These are phyloP conservation scores for Eutrigla gurnardus DNA, from an alignment of 2,797 vertebrate genomes.

Conservation along the genomic window DNA sequence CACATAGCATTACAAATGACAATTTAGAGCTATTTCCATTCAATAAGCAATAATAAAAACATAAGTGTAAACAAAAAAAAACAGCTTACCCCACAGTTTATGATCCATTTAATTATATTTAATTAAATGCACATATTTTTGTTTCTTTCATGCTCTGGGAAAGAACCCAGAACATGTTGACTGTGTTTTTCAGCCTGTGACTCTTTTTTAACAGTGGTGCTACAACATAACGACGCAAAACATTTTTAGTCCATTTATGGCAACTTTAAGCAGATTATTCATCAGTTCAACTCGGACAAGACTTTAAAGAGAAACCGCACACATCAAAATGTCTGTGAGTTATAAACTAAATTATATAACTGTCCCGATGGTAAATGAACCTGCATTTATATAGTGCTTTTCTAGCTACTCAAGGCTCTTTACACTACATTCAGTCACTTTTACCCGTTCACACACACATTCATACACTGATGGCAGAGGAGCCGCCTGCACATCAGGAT, in stretches of 20 bases:
- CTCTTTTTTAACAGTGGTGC: neutral
- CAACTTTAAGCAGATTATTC: neutral
- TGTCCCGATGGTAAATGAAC: too few relatives aligned
- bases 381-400: too few relatives aligned
- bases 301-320: too few relatives aligned
- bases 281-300: too few relatives aligned
- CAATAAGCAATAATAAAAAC: neutral
- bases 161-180: neutral
- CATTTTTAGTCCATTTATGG: neutral
- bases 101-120: neutral
- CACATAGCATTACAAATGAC: slow-evolving; percentile 1
- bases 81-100: neutral
- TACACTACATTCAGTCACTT: too few relatives aligned
- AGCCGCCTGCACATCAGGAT: too few relatives aligned
- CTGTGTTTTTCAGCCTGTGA: neutral
- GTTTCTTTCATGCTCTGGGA: neutral
- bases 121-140: neutral
- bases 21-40: slow-evolving; percentile 3
- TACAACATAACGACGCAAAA: neutral
- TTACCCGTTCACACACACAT: too few relatives aligned
- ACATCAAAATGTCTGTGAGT: too few relatives aligned
- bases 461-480: too few relatives aligned
- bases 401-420: too few relatives aligned
- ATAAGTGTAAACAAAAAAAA: neutral
- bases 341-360: too few relatives aligned